Base-by-base conservation (phyloP, 2,888 invertebrate genomes). In the Melieria picta region DNA sequence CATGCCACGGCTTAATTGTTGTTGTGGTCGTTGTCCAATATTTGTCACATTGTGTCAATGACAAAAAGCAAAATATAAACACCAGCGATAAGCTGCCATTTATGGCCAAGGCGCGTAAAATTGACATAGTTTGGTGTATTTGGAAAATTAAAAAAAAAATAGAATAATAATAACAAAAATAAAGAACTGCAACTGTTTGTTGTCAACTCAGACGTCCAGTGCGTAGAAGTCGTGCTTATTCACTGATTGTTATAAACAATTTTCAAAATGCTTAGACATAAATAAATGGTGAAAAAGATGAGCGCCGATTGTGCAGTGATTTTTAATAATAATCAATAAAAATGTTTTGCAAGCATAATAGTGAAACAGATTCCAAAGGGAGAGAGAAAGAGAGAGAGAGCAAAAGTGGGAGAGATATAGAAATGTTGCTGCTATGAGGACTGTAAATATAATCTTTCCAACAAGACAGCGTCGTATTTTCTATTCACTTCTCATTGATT, bases 21-120 rank as follows among this genome's bases (percentile, higher is more conserved):
- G 84, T 79, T 6, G 85, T 83, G n/a, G 84, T 82, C 77, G 79
- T 72, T 76, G 80, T 75, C 77, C 80, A 56, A 77, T 68, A 77
- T 60, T 73, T 62, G 67, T 77, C 76, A 46, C 65, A 74, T 55
- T 65, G 73, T 70, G 72, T 75, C 57, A 73, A 70, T 50, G 56
- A 64, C 10, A 78, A 71, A 65, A 80, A 70, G 57, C 79, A 81
- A 58, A 82, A 69, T 9, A 77, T 56, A 69, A 78, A 79, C 60
- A 79, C 57, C 45, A 82, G 13, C 47, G 83, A 80, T 77, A 83
- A 79, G 71, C 76, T 67, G 4, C 72, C 71, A 73, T 80, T 80
- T 55, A 79, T 69, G 66, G 76, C 74, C 67, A 82, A 71, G 60
- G 79, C 68, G 9, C 78, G 77, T 65, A 81, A 68, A 57, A 80